phyloP scores from a whole-genome alignment of 2,113 vertebrate species.

The human region GRCh38 chr7:125066501-125067000 shows the following conservation, averaged over 20 bases:
- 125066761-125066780: not conserved
- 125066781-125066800: too few relatives aligned
- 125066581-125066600: too few relatives aligned
- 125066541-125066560: too few relatives aligned
- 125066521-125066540: too few relatives aligned
- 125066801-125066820: not conserved
- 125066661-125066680: not conserved
- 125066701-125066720: not conserved
- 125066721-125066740: not conserved
- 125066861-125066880: not conserved
- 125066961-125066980: not conserved
- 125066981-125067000: not conserved
- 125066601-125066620: too few relatives aligned
- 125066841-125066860: not conserved
- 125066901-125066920: not conserved
- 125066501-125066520: too few relatives aligned
- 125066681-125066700: not conserved
- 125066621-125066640: not conserved
- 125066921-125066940: not conserved
- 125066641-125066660: not conserved
- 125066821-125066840: not conserved
- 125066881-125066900: not conserved
- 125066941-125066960: not conserved
- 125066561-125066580: too few relatives aligned
- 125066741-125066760: not conserved